These are phyloP conservation scores for Psittacula echo DNA, from an alignment of 2,797 vertebrate genomes.

Conservation along the genomic window DNA sequence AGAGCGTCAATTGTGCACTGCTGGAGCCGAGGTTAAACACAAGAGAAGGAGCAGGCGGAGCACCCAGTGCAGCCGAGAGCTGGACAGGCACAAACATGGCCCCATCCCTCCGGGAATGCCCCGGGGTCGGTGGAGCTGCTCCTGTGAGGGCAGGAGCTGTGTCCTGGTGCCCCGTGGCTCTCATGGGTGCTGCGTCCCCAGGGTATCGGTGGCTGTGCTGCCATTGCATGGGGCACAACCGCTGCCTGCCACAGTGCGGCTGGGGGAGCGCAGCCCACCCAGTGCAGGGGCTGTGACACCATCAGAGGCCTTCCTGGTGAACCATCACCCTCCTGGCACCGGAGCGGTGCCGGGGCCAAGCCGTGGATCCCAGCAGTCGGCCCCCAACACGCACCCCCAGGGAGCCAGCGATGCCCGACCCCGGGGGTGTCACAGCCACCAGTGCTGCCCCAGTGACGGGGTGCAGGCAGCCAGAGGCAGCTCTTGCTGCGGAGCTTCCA, in stretches of 20 bases:
- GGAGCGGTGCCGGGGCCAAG: not conserved
- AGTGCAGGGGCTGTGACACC: not conserved
- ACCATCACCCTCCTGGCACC: not conserved
- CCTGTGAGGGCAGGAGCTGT: not conserved
- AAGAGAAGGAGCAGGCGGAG: not conserved
- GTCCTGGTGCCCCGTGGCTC: not conserved
- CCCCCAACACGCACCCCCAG: not conserved
- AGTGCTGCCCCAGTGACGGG: not conserved
- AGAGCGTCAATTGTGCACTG: not conserved
- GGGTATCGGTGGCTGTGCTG: accelerated
- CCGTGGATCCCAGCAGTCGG: not conserved
- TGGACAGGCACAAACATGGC: not conserved
- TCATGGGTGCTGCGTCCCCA: not conserved
- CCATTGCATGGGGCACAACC: not conserved
- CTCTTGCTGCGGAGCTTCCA: not conserved
- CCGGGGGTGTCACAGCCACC: not conserved
- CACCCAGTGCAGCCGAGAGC: not conserved
- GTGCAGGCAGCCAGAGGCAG: not conserved
- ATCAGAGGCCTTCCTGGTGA: no score
- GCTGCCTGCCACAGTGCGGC: accelerated
- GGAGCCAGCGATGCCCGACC: not conserved
- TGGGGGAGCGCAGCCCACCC: not conserved
- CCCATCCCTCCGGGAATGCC: not conserved
- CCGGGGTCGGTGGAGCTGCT: not conserved
- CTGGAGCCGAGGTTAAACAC: not conserved